Percentiles rank a stretch among this genome's conserved stretches.
These are phyloP conservation scores for Parauchenoglanis punctatus DNA, from an alignment of 2,797 vertebrate genomes.

Conservation along the genomic window DNA sequence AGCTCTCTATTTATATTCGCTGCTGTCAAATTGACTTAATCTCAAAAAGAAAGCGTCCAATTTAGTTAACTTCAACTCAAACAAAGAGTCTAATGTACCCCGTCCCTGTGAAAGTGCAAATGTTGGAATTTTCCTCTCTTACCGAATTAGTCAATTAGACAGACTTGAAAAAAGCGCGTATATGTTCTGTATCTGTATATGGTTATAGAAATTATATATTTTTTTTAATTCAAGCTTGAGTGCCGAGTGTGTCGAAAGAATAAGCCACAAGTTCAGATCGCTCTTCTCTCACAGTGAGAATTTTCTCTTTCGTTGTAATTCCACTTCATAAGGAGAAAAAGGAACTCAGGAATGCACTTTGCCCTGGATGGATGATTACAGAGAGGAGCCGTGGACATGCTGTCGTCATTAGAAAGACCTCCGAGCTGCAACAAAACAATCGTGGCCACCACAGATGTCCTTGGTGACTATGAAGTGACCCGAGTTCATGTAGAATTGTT, in stretches of 20 bases:
- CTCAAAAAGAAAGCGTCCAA: constrained; percentile 18
- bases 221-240: background rate
- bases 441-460: constrained; percentile 64
- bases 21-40: constrained; percentile 19
- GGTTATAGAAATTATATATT: background rate
- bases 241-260: constrained; percentile 52
- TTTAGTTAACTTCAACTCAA: constrained; percentile 23
- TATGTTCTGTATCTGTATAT: background rate
- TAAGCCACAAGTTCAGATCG: constrained; percentile 50
- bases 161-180: background rate
- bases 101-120: background rate
- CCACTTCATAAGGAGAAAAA: constrained; percentile 61
- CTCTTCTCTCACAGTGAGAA: constrained; percentile 28
- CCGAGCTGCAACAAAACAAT: constrained; percentile 69
- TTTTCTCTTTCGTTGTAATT: constrained; percentile 54
- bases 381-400: constrained; percentile 60
- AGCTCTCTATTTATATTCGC: constrained; percentile 45
- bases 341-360: constrained; percentile 61
- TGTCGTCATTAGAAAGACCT: constrained; percentile 68
- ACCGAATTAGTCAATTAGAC: background rate
- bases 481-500: constrained; percentile 59
- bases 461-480: constrained; percentile 65
- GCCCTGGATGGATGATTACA: constrained; percentile 59
- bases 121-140: background rate
- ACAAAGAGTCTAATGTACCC: background rate